Percentiles rank a stretch among this genome's conserved stretches.
Evolutionary conservation across 2,113 vertebrate species (phyloP).

Genomic region (Trematomus loennbergii): DNA sequence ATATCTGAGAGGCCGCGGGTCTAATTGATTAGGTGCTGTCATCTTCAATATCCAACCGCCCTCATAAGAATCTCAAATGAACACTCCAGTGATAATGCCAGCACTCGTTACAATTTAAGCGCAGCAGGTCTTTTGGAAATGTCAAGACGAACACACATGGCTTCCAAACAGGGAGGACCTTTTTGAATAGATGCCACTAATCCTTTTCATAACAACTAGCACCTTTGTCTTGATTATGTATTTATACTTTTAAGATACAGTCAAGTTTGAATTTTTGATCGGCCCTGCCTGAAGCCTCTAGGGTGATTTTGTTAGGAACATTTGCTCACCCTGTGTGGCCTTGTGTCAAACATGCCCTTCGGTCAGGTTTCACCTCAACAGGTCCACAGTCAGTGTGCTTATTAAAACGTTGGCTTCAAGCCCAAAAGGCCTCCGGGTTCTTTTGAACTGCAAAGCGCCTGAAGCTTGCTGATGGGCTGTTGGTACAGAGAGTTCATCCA

Average conservation of each 20-base stretch:
- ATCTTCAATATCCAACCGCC: slow-evolving; percentile 24
- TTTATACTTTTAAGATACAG: slow-evolving; percentile 20
- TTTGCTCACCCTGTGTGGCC: slow-evolving; percentile 34
- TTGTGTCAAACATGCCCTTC: slow-evolving; percentile 57
- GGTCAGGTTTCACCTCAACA: slow-evolving; percentile 52
- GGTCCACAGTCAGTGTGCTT: slow-evolving; percentile 50
- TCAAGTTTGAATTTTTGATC: slow-evolving; percentile 24
- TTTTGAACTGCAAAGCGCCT: neutral
- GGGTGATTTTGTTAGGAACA: slow-evolving; percentile 35
- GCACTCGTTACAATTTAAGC: slow-evolving; percentile 51
- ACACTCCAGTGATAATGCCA: slow-evolving; percentile 53
- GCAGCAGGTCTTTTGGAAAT: slow-evolving; percentile 62
- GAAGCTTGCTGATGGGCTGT: slow-evolving; percentile 30
- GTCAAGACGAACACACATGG: slow-evolving; percentile 41
- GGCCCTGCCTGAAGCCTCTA: slow-evolving; percentile 1
- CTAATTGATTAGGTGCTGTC: slow-evolving; percentile 66
- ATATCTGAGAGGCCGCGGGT: slow-evolving; percentile 21
- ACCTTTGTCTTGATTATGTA: slow-evolving; percentile 28
- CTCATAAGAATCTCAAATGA: slow-evolving; percentile 61
- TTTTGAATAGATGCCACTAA: slow-evolving; percentile 38
- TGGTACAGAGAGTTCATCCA: slow-evolving; percentile 20
- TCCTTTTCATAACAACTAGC: slow-evolving; percentile 26
- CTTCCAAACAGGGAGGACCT: slow-evolving; percentile 39
- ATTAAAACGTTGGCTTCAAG: slow-evolving; percentile 63
- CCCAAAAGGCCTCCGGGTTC: slow-evolving; percentile 18